Conservation (phyloP, 2,888 invertebrate genomes). For the Drosophila ezoana region DNA sequence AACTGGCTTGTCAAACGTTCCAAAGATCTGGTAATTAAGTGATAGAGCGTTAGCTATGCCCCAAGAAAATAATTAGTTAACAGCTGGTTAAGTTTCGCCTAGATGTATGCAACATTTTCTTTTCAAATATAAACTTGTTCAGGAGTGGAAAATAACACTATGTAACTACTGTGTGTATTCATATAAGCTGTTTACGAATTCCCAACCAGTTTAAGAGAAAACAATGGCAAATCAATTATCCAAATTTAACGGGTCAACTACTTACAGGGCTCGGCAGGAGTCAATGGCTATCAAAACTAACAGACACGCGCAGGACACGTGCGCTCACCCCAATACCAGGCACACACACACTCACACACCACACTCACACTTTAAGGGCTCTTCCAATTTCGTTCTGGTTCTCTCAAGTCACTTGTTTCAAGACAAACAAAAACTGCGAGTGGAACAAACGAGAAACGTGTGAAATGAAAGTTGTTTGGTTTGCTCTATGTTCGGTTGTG, state of each 20-base stretch:
- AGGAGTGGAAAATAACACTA: too few relatives aligned
- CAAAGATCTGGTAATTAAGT: conserved; percentile 38
- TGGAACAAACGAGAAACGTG: conserved; percentile 70
- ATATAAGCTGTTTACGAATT: conserved; percentile 2
- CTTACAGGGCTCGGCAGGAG: conserved; percentile 44
- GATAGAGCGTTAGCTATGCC: conserved; percentile 24
- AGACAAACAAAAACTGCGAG: conserved; percentile 61
- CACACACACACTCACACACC: conserved; percentile 4
- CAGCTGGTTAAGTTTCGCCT: not conserved
- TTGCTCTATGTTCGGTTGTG: conserved; percentile 49
- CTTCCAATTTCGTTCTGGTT: conserved; percentile 47
- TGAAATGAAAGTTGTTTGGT: conserved; percentile 77
- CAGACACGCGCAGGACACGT: conserved; percentile 70
- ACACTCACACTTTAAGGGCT: conserved; percentile 27
- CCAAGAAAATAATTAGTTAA: conserved; percentile 24
- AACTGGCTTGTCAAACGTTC: conserved; percentile 10
- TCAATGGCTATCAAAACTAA: conserved; percentile 73
- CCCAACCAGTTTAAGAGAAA: conserved; percentile 12
- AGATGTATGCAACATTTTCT: conserved; percentile 22
- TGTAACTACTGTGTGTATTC: not conserved
- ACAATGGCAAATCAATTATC: conserved; percentile 62
- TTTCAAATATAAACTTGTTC: not conserved
- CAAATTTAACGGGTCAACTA: conserved; percentile 70
- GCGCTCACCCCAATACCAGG: conserved; percentile 38
- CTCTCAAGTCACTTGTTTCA: conserved; percentile 72